A percentile compares a stretch with the other conserved stretches of the same genome.
These are phyloP conservation scores for Apolygus lucorum DNA, from an alignment of 1,140 invertebrate species.

Conservation along the genomic window DNA sequence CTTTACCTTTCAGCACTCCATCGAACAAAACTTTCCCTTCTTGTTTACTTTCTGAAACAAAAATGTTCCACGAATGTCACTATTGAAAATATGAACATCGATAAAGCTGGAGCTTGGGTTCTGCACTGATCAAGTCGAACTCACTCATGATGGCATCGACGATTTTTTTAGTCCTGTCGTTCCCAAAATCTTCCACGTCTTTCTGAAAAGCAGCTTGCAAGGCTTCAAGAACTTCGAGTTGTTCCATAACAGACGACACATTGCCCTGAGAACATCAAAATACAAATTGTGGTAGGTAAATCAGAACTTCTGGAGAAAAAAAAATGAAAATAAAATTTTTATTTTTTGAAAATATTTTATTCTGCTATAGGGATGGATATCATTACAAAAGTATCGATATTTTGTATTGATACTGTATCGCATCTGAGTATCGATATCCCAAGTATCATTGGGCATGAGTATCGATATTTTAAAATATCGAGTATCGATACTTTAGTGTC, in stretches of 20 bases:
- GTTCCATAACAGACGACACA: slow-evolving; percentile 81
- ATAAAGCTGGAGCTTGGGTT: too few species aligned
- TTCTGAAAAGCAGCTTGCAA: slow-evolving; percentile 73
- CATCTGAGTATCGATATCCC: too few species aligned
- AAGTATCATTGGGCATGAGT: too few species aligned
- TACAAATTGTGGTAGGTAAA: slow-evolving; percentile 1
- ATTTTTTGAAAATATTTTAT: too few species aligned
- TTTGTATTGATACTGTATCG: too few species aligned
- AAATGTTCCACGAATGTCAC: neutral
- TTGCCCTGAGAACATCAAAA: slow-evolving; percentile 52
- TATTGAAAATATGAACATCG: too few species aligned
- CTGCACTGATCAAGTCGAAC: slow-evolving; percentile 20
- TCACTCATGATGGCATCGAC: slow-evolving; percentile 68
- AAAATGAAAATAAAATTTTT: too few species aligned
- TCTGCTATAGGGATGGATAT: too few species aligned
- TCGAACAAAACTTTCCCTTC: slow-evolving; percentile 91
- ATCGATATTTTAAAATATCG: too few species aligned
- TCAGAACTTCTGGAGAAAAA: neutral
- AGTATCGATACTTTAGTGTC: too few species aligned
- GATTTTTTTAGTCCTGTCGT: slow-evolving; percentile 63
- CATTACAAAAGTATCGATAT: neutral
- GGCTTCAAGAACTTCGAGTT: slow-evolving; percentile 73
- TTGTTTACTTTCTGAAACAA: slow-evolving; percentile 63
- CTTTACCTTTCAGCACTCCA: slow-evolving; percentile 85
- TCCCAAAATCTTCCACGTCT: slow-evolving; percentile 64